Conservation (phyloP, 2,797 vertebrate species). For the Oreonectes daqikongensis region DNA sequence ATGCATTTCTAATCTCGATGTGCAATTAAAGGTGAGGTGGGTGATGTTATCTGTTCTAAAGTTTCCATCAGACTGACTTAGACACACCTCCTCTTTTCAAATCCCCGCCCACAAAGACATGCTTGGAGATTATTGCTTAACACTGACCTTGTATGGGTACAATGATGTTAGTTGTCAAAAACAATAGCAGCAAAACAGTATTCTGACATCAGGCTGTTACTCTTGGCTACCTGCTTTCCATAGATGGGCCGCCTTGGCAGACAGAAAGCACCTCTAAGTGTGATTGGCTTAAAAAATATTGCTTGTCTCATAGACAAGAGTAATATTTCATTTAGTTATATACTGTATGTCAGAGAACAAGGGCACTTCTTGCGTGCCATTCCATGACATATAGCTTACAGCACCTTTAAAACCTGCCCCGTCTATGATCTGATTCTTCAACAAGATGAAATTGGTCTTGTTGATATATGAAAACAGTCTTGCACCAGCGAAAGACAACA, state of each 20-base stretch:
- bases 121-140: not conserved
- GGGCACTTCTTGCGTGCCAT: too few relatives aligned
- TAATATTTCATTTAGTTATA: too few relatives aligned
- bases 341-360: too few relatives aligned
- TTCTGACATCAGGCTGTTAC: too few relatives aligned
- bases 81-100: not conserved
- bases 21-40: not conserved
- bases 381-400: not conserved
- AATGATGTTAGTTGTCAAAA: not conserved
- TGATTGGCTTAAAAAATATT: too few relatives aligned
- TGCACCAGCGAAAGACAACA: not conserved
- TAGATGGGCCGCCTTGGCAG: too few relatives aligned
- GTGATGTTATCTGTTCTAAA: not conserved
- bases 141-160: too few relatives aligned
- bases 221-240: too few relatives aligned
- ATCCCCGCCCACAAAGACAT: not conserved
- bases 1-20: not conserved
- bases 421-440: constrained; percentile 6
- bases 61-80: not conserved
- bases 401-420: not conserved
- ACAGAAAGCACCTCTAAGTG: too few relatives aligned
- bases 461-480: not conserved
- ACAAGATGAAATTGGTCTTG: constrained; percentile 5
- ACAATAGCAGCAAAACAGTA: not conserved
- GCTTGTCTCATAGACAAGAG: too few relatives aligned